Conservation (phyloP, 2,888 invertebrate species). For the Tetragonula carbonaria region DNA sequence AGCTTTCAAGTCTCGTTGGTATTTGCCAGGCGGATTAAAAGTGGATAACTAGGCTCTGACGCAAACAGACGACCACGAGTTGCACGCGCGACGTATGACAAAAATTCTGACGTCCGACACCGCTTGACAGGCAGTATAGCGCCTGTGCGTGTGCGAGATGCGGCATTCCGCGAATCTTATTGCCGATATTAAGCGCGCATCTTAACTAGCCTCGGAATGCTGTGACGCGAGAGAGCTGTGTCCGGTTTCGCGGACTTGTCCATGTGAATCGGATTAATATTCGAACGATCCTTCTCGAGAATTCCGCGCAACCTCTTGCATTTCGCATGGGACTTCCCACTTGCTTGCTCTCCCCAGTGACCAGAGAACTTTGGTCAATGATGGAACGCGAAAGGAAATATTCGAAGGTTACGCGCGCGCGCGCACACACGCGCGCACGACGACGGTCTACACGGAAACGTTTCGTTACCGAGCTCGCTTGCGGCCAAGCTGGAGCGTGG, state of each 20-base stretch:
- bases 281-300: too few relatives aligned
- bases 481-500: not conserved
- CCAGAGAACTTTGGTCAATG: not conserved
- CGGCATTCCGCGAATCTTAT: not conserved
- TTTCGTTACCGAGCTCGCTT: conserved; percentile 20
- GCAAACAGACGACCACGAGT: conserved; percentile 28
- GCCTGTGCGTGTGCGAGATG: not conserved
- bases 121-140: too few relatives aligned
- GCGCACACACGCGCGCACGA: not conserved
- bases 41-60: conserved; percentile 36
- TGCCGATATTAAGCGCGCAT: not conserved
- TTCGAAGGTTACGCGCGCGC: conserved; percentile 1
- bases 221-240: not conserved
- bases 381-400: conserved; percentile 17
- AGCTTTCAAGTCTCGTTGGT: conserved; percentile 11
- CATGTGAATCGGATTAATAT: not conserved
- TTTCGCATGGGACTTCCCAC: not conserved
- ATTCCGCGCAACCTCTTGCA: conserved; percentile 12
- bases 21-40: conserved; percentile 32
- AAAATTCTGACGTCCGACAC: conserved; percentile 14
- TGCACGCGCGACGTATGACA: conserved; percentile 12
- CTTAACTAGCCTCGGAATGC: conserved; percentile 20
- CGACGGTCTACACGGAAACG: not conserved
- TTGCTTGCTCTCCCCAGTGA: not conserved
- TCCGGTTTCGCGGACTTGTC: not conserved